Evolutionary conservation across 1,140 invertebrate species (phyloP), one percentile per base, ranked within the genome.

Genomic region (Spodoptera frugiperda): DNA sequence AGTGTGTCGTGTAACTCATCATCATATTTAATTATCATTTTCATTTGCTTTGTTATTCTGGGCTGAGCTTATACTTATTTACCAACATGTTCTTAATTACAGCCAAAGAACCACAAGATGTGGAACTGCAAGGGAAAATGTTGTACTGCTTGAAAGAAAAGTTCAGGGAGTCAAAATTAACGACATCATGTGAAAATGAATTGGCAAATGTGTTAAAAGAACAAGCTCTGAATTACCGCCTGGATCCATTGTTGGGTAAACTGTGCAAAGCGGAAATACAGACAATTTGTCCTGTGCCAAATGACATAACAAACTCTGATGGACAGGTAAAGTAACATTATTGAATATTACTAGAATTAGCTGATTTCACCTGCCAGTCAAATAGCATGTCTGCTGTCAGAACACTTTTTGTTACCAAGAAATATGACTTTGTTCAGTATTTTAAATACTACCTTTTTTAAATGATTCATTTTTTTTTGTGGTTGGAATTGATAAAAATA

Each of bases 181-280:
- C 96, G 8, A 86, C 93, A n/a, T 94, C 95, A 21, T 99, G 98
- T 91, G 96, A 98, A 84, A 95, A 96, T 83, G 97, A 98, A 94
- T 96, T 99, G 90, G 95, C 96, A 6, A 95, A 95, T 79, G 96
- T 98, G 65, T 95, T 99, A 48, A 96, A 97, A 90, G 98, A 98
- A 87, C 97, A 98, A 83, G 98, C 98, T 3, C 90, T 98, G 25
- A 98, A 99, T 94, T 97, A 98, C 87, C 96, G 97, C 85, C 92
- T 98, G 49, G 98, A 99, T 95, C 97, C 98, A 11, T 93, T 98
- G 2, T 94, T 99, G 12, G 96, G 96, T 54, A 96, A 96, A 54
- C 95, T 97, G 53, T 99, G 98, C 82, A 95, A 95, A 85, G 95
- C 95, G n/a, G 96, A 96, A 91, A 95, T 96, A 78, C 93, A 95